Conservation (phyloP, 2,113 vertebrate species). For the Stercorarius parasiticus region DNA sequence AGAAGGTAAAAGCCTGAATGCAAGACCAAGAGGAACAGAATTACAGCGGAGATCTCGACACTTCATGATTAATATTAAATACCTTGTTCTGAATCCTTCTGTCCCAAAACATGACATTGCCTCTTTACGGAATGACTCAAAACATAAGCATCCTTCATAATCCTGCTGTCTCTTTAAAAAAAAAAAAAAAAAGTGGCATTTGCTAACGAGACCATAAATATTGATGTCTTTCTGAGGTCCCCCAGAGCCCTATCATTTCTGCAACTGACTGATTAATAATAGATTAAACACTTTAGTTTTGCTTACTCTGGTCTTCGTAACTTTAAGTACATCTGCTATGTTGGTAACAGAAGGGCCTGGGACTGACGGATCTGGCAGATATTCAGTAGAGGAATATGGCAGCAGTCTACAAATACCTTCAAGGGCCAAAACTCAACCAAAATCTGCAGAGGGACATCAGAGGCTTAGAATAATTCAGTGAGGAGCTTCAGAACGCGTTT, state of each 20-base stretch:
- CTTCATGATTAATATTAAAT: slow-evolving; percentile 45
- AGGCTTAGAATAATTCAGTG: background rate
- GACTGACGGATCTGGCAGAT: slow-evolving; percentile 16
- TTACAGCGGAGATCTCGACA: background rate
- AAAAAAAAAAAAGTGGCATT: slow-evolving; percentile 32
- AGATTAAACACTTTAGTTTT: slow-evolving; percentile 81
- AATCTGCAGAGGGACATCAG: background rate
- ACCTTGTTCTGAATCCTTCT: slow-evolving; percentile 32
- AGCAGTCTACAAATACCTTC: slow-evolving; percentile 33
- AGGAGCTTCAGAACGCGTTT: slow-evolving; percentile 16
- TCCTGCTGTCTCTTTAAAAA: slow-evolving; percentile 32
- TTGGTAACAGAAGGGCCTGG: slow-evolving; percentile 42
- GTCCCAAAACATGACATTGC: slow-evolving; percentile 55
- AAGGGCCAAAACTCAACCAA: slow-evolving; percentile 25
- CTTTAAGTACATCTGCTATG: slow-evolving; percentile 69
- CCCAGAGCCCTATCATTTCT: slow-evolving; percentile 77
- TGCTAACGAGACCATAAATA: slow-evolving; percentile 80
- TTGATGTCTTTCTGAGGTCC: slow-evolving; percentile 72
- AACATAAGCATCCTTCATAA: slow-evolving; percentile 61
- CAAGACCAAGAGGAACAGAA: background rate
- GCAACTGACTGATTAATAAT: slow-evolving; percentile 82
- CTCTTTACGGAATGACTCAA: slow-evolving; percentile 47
- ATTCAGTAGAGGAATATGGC: slow-evolving; percentile 26
- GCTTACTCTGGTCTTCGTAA: slow-evolving; percentile 74
- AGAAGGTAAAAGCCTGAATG: background rate